These are phyloP conservation scores for Ennomos quercinarius DNA, from an alignment of 2,888 invertebrate genomes.

Conservation along the genomic window DNA sequence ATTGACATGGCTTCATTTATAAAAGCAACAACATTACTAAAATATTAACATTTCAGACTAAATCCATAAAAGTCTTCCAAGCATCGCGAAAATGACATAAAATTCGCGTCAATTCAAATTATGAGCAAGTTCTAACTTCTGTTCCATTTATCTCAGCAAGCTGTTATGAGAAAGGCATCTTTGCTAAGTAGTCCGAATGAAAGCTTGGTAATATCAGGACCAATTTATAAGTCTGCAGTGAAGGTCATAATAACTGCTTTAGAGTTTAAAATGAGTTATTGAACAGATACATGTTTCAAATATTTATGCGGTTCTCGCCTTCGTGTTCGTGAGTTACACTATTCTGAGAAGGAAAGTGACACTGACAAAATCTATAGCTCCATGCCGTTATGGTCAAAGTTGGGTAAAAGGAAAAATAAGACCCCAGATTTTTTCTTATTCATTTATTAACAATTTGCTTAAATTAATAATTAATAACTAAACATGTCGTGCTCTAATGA, in stretches of 20 bases:
- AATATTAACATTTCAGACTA: no score
- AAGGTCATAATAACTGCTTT: not conserved
- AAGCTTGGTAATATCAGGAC: not conserved
- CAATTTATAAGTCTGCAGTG: not conserved
- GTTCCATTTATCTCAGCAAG: not conserved
- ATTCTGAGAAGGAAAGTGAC: not conserved
- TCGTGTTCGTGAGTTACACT: not conserved
- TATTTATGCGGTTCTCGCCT: not conserved
- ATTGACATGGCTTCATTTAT: no score
- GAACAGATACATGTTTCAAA: not conserved
- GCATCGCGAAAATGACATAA: no score
- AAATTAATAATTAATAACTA: no score
- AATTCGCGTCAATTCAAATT: no score
- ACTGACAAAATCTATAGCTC: not conserved
- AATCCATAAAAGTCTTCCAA: no score
- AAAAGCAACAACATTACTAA: no score
- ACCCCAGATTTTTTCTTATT: not conserved
- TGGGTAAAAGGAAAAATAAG: conserved; percentile 8
- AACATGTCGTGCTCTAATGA: no score
- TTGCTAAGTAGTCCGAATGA: no score
- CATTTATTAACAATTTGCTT: not conserved
- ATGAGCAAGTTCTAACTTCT: not conserved
- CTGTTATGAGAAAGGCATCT: not conserved
- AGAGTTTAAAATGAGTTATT: conserved; percentile 1
- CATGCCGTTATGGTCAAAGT: not conserved